Evolutionary conservation across 2,113 vertebrate species (phyloP).

Genomic region (Penelope pileata): DNA sequence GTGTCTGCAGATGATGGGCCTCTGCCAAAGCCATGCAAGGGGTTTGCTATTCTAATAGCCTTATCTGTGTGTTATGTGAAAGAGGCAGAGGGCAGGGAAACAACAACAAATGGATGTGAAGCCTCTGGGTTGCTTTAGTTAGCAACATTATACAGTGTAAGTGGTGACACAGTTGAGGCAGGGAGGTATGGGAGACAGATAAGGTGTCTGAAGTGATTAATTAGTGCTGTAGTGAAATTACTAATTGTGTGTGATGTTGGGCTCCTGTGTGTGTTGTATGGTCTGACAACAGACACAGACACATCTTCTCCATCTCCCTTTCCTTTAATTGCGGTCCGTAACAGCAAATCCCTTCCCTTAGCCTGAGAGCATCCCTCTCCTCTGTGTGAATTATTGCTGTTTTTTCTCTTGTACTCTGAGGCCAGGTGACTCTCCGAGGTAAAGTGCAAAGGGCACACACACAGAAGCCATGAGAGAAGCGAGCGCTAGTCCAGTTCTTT

Average conservation of each 20-base stretch:
- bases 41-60: not conserved
- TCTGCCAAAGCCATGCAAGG: not conserved
- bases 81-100: not conserved
- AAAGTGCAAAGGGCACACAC: not conserved
- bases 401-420: not conserved
- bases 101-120: not conserved
- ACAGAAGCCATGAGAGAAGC: not conserved
- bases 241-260: slow-evolving; percentile 31
- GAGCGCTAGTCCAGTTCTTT: not conserved
- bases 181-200: slow-evolving; percentile 31
- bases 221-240: not conserved
- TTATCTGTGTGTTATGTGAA: not conserved
- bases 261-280: not conserved
- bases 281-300: not conserved
- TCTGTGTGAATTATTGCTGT: not conserved
- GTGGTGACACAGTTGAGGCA: not conserved
- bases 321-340: not conserved
- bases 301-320: not conserved
- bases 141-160: not conserved
- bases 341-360: not conserved
- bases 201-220: slow-evolving; percentile 54
- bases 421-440: not conserved
- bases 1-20: not conserved
- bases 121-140: not conserved
- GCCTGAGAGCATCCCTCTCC: not conserved